Evolutionary conservation across 2,113 vertebrate species (phyloP).

Genomic region (Zootoca vivipara): DNA sequence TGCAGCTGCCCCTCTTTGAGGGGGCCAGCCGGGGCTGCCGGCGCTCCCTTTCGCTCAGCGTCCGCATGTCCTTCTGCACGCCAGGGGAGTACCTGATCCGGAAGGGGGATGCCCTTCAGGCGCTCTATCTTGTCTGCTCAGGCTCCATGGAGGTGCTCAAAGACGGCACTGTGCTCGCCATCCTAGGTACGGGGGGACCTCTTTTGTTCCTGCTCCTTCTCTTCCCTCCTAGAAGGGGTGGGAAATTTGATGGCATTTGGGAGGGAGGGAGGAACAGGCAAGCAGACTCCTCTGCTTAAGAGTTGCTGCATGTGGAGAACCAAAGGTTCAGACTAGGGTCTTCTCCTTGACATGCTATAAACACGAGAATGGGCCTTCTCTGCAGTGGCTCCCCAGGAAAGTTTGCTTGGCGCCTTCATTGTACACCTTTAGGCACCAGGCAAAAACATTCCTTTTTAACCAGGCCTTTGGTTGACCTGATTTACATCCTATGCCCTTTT

Average conservation of each 20-base stretch:
- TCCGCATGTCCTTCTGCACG: slow-evolving; percentile 70
- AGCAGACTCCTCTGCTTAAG: no score
- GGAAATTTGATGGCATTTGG: neutral
- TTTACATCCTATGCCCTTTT: no score
- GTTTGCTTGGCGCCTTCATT: no score
- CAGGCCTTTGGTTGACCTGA: no score
- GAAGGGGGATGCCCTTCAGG: slow-evolving; percentile 74
- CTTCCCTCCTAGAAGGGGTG: neutral
- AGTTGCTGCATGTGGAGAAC: neutral
- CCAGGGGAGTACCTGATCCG: slow-evolving; percentile 76
- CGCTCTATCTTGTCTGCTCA: slow-evolving; percentile 73
- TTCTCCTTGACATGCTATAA: neutral
- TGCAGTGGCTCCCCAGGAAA: no score
- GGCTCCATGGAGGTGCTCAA: slow-evolving; percentile 79
- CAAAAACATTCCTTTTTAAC: no score
- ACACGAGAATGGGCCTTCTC: no score
- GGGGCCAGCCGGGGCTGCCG: slow-evolving; percentile 71
- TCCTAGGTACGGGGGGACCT: slow-evolving; percentile 63
- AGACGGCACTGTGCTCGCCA: slow-evolving; percentile 74
- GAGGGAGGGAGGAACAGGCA: neutral
- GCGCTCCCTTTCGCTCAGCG: slow-evolving; percentile 69
- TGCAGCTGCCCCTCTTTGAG: slow-evolving; percentile 73
- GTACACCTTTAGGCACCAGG: no score
- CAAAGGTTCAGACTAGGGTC: neutral
- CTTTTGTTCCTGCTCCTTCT: neutral